Base-by-base conservation (phyloP, 2,888 invertebrate species). In the Lasius platythorax region DNA sequence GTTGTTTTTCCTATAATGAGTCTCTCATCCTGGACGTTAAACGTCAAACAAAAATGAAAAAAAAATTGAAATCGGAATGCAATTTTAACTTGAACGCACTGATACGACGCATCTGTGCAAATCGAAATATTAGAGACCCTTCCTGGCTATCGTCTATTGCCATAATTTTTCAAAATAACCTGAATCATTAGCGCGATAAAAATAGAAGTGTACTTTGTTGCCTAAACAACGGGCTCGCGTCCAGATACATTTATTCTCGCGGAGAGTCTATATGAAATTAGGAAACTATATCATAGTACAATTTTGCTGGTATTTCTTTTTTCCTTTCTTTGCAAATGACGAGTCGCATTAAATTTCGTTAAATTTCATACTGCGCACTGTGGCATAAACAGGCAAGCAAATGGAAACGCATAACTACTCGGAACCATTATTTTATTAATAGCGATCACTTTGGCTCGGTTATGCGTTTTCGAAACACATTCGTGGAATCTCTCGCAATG, bases 351-450 rank as follows among this genome's bases (percentile, higher is more conserved):
- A 30, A 50, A 3, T 18, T 5, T 33, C 37, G 2, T 11, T 6
- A 11, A 78, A 68, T 68, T 56, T 56, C 15, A 2, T 30, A 15
- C 15, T 23, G 37, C 53, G 40, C 37, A 53, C 2, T 61, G 4
- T 33, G 46, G 0, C n/a, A 8, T 40, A 66, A 66, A 12, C 11
- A n/a, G 28, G 5, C n/a, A 6, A 12, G 37, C 15, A 3, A 18
- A 4, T 53, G 28, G n/a, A 67, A 56, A 18, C 28, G 11, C 11
- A 37, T 50, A 56, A 58, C 30, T 78, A 79, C 23, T 58, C 18
- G 72, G 58, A 79, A 79, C 2, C 8, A 63, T n/a, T 46, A 53
- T 56, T 64, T 33, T 79, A 79, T 78, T 68, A 79, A 70, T 70
- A 72, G 58, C 30, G 5, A 70, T 73, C 30, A 18, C 28, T 46